Evolutionary conservation across 2,113 vertebrate genomes (phyloP).

Genomic region (Chaenogobius annularis): DNA sequence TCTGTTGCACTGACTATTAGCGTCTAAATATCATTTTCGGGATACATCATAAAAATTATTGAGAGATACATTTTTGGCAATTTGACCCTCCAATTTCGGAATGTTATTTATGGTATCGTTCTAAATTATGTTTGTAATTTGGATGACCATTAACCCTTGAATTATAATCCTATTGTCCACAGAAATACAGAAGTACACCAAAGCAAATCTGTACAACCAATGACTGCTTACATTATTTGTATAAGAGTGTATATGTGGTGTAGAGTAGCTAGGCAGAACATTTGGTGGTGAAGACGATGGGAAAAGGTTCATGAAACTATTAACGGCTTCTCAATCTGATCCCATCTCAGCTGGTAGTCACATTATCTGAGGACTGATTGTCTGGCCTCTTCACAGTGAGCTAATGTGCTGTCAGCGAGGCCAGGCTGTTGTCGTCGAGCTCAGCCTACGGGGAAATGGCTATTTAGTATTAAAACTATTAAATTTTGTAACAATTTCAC

Average conservation of each 20-base stretch:
- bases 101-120: no score
- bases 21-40: no score
- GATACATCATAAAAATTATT: no score
- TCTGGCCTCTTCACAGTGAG: slow-evolving; percentile 28
- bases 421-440: slow-evolving; percentile 25
- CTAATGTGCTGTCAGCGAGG: slow-evolving; percentile 39
- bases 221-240: neutral
- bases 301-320: slow-evolving; percentile 24
- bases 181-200: neutral
- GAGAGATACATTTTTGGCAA: no score
- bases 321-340: slow-evolving; percentile 13
- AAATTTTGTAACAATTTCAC: slow-evolving; percentile 37
- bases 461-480: slow-evolving; percentile 43
- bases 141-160: no score
- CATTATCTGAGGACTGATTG: slow-evolving; percentile 39
- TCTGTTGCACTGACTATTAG: no score
- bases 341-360: slow-evolving; percentile 36
- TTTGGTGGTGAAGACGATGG: slow-evolving; percentile 18
- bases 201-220: no score
- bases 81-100: no score
- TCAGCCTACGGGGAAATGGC: slow-evolving; percentile 41
- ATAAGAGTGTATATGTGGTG: neutral
- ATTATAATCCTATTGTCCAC: neutral
- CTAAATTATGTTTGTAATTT: no score
- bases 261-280: slow-evolving; percentile 11